Conservation (phyloP, 2,797 vertebrate genomes). For the Carduelis carduelis region DNA sequence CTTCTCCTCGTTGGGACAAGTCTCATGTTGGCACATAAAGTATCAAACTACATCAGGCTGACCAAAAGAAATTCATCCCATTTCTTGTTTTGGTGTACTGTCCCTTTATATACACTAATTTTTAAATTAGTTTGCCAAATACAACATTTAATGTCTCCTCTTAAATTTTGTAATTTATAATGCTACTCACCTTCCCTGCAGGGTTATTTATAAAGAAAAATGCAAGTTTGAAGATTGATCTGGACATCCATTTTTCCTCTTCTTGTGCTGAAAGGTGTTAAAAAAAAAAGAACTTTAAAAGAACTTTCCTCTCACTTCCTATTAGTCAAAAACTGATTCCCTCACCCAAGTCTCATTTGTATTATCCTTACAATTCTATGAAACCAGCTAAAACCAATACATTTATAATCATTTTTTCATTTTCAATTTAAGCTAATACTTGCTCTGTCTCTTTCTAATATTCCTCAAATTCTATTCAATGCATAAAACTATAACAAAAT, state of each 20-base stretch:
- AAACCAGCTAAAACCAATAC: background rate
- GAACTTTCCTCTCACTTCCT: background rate
- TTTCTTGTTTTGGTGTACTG: background rate
- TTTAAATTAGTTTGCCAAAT: background rate
- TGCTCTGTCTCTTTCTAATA: background rate
- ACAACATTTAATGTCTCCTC: background rate
- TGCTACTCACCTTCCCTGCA: background rate
- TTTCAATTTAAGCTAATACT: background rate
- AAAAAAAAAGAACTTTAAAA: background rate
- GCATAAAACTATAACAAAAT: background rate
- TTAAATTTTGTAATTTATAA: background rate
- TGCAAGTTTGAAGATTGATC: background rate
- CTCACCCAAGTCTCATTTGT: background rate
- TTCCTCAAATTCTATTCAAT: background rate
- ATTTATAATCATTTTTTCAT: background rate
- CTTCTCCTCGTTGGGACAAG: background rate
- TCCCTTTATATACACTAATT: background rate
- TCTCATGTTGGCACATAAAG: background rate
- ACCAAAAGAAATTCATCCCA: background rate
- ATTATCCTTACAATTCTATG: background rate
- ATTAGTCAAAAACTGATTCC: background rate
- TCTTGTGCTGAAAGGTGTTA: background rate
- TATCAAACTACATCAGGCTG: fast-evolving
- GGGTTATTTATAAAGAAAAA: background rate
- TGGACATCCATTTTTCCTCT: background rate